Evolutionary conservation across 1,140 invertebrate genomes (phyloP).

Genomic region (Bombus turneri): DNA sequence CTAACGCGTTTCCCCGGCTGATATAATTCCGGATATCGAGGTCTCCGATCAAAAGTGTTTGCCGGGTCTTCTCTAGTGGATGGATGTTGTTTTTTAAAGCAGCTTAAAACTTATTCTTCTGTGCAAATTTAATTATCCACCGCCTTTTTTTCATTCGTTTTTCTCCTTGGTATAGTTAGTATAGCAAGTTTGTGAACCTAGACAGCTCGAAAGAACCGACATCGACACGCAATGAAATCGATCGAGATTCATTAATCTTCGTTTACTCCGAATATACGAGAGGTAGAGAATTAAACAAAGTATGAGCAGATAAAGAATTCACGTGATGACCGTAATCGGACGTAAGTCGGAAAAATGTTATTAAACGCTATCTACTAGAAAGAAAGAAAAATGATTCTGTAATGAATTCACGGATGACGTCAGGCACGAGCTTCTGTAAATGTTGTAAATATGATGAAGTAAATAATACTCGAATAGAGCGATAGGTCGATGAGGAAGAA

Average conservation of each 20-base stretch:
- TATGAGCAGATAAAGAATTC: background rate
- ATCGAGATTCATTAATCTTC: background rate
- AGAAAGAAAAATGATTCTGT: background rate
- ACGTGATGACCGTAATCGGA: background rate
- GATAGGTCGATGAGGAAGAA: background rate
- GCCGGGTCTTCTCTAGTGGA: background rate
- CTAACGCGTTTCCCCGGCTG: background rate
- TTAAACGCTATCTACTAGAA: background rate
- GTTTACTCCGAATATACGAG: background rate
- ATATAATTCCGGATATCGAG: background rate
- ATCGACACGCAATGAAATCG: background rate
- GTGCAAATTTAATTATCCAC: conserved; percentile 7
- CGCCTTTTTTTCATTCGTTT: background rate
- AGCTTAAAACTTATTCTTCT: conserved; percentile 7
- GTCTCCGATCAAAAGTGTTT: background rate
- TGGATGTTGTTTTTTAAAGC: conserved; percentile 4
- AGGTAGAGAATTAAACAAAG: background rate
- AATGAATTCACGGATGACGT: background rate
- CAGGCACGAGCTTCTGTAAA: background rate
- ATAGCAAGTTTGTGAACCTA: background rate
- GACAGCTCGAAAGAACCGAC: background rate
- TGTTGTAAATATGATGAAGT: background rate
- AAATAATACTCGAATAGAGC: too few species aligned
- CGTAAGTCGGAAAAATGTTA: too few species aligned
- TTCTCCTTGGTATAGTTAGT: background rate